Percentiles rank a stretch among this genome's conserved stretches.
Conservation (phyloP, 2,113 vertebrate species). For the Globicephala melas region DNA sequence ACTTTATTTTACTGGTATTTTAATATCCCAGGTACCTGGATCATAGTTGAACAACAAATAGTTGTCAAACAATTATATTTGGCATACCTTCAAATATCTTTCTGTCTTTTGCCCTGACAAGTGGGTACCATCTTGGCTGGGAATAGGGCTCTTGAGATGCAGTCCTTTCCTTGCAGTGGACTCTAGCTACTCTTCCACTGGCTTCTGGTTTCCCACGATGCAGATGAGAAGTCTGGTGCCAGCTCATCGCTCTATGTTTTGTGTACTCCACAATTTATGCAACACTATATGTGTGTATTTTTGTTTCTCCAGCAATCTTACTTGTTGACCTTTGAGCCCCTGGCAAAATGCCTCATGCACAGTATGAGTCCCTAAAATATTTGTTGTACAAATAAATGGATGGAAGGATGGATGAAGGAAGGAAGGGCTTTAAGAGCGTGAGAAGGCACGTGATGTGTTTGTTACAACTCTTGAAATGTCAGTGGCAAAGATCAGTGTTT, state of each 20-base stretch:
- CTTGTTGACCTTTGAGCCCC: background rate
- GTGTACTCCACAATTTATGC: background rate
- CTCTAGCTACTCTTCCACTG: rapidly evolving
- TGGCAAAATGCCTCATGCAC: background rate
- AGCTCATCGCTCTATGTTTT: background rate
- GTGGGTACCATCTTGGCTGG: background rate
- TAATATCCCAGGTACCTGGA: background rate
- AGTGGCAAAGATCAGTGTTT: background rate
- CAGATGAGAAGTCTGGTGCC: background rate
- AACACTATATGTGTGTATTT: background rate
- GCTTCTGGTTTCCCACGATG: background rate
- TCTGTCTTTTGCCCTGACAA: background rate
- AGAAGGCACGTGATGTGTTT: background rate
- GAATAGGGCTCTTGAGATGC: background rate
- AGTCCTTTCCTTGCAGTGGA: background rate
- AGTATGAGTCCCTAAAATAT: background rate
- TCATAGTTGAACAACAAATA: background rate
- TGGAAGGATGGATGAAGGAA: background rate
- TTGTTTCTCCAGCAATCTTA: background rate
- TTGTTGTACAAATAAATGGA: background rate
- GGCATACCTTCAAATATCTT: background rate
- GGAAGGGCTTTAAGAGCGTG: background rate
- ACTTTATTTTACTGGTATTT: background rate
- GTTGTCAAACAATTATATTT: background rate
- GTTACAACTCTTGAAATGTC: background rate